These are phyloP conservation scores for Cyclophora albipunctata DNA, from an alignment of 2,888 invertebrate genomes.

Conservation along the genomic window DNA sequence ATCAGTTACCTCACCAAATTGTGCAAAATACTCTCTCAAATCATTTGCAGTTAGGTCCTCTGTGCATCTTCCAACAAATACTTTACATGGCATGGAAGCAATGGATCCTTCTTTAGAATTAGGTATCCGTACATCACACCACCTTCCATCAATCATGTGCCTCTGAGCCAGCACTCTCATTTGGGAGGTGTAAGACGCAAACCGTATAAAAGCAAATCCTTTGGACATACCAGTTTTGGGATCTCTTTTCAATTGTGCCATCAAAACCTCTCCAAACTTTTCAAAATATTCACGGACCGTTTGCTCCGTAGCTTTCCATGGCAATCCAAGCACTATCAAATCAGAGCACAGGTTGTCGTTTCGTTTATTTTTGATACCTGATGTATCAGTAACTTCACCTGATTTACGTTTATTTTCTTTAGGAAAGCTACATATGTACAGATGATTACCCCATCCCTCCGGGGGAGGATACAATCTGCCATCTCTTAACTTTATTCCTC, in stretches of 20 bases:
- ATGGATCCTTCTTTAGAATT: constrained; percentile 90
- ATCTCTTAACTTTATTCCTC: constrained; percentile 93
- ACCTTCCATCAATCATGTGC: constrained; percentile 97
- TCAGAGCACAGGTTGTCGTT: constrained; percentile 97
- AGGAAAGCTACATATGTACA: constrained; percentile 88
- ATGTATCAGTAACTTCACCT: constrained; percentile 89
- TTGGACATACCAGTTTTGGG: constrained; percentile 94
- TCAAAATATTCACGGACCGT: constrained; percentile 97
- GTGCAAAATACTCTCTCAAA: constrained; percentile 85
- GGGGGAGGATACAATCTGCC: constrained; percentile 93
- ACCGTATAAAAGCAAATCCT: constrained; percentile 98
- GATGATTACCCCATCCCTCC: constrained; percentile 88
- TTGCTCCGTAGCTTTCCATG: constrained; percentile 98
- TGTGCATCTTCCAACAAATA: constrained; percentile 89
- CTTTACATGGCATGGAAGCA: constrained; percentile 85
- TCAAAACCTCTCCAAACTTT: constrained; percentile 96
- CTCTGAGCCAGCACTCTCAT: constrained; percentile 94
- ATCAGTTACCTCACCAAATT: constrained; percentile 89
- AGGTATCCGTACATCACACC: constrained; percentile 99
- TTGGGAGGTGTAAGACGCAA: constrained; percentile 95
- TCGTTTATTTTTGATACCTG: constrained; percentile 93
- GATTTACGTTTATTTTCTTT: constrained; percentile 96
- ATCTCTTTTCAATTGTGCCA: constrained; percentile 98
- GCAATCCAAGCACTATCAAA: constrained; percentile 97
- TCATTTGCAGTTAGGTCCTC: constrained; percentile 88